Evolutionary conservation across 2,888 invertebrate species (phyloP), one percentile per base, ranked within the genome.

Genomic region (Phortica okadai): DNA sequence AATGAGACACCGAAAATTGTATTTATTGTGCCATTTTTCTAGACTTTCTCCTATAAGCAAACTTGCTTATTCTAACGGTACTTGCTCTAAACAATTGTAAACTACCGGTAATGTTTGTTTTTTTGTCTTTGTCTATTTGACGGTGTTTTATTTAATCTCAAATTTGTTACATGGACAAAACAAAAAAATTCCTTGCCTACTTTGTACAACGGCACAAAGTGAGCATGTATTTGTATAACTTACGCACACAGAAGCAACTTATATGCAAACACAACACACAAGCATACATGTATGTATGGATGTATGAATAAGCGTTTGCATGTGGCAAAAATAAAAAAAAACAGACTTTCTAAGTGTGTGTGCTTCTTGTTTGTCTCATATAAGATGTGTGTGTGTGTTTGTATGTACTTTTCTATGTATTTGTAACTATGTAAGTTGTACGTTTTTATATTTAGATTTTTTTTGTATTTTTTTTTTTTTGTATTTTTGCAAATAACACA

Each of bases 181-280:
- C 25, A 25, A 54, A 70, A 70, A 70, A 54, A n/a, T 72, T 72
- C 70, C 56, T 72, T 72, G 70, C 70, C 70, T 72, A 72, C 70
- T 72, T 72, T 72, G 56, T 8, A 69, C 14, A 45, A 41, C 69
- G 69, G 16, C 16, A 3, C 16, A 21, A 16, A 8, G 8, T 7
- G 44, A 44, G 14, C 7, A 3, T 25, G 25, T 6, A 16, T 1
- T 11, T 25, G 21, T 25, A 5, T 8, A 25, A 25, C 1, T 25
- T 11, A 25, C 25, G 10, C 25, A 14, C 33, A 62, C 8, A 50
- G 10, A 50, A 6, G 44, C 69, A 21, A 69, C 69, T 69, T 69
- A 45, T 33, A 64, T 25, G 25, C 25, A 10, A 45, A 72, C 56
- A 41, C 56, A 64, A 33, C 21, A 64, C 62, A 42, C 56, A n/a